Conservation (phyloP, 2,888 invertebrate genomes). For the Steinernema hermaphroditum region DNA sequence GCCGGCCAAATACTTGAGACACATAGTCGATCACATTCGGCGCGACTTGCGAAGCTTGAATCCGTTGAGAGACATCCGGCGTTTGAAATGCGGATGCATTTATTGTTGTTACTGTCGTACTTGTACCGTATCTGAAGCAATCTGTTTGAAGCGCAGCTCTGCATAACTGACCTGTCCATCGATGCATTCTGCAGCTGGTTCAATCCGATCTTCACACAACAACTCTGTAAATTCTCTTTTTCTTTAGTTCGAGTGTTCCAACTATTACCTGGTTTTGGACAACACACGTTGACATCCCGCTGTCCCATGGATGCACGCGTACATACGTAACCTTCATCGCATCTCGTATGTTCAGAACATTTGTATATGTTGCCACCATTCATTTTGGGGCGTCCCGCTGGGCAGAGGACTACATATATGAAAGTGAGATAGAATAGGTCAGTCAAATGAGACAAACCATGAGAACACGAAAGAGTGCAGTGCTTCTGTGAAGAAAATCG, state of each 20-base stretch:
- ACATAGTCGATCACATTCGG: conserved; percentile 34
- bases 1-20: neutral
- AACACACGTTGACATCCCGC: conserved; percentile 29
- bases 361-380: conserved; percentile 27
- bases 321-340: conserved; percentile 33
- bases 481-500: conserved; percentile 35
- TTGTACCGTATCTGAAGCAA: conserved; percentile 31
- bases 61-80: conserved; percentile 28
- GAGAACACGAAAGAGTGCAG: conserved; percentile 6
- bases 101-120: conserved; percentile 27
- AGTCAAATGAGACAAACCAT: neutral
- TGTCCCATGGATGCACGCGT: conserved; percentile 5
- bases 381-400: conserved; percentile 38
- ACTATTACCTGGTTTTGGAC: conserved; percentile 33
- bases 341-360: conserved; percentile 27
- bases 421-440: conserved; percentile 10
- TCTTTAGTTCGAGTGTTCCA: too few species aligned
- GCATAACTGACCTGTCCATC: neutral
- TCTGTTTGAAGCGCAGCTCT: neutral
- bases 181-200: conserved; percentile 1
- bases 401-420: conserved; percentile 32
- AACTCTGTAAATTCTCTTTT: neutral
- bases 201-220: conserved; percentile 11
- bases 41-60: conserved; percentile 27
- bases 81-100: conserved; percentile 29